Evolutionary conservation across 2,888 invertebrate genomes (phyloP), one percentile per base, ranked within the genome.

Genomic region (Dasypolia templi): DNA sequence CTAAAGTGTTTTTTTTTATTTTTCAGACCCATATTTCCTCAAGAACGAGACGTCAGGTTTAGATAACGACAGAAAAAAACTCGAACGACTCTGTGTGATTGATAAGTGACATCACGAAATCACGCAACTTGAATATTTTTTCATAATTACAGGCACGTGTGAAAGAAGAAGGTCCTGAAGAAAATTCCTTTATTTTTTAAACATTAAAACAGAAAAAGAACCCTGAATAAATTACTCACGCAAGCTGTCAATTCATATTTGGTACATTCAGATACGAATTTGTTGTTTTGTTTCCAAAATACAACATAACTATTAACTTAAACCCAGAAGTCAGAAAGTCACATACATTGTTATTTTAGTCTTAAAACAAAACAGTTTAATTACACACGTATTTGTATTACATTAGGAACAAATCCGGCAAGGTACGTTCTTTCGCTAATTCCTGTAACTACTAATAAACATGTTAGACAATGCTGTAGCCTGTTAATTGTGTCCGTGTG

Each of bases 401-500:
- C 70, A 84, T 84, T 84, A 78, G 29, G 53, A 49, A 71, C 78
- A 70, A 84, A 81, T 67, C 73, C 84, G 26, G 61, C 65, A 69
- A 44, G 53, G 53, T 72, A 67, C 32, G 44, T 62, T 74, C 76
- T 84, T 84, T 79, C 70, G 39, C 73, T 77, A 84, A 82, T 75
- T 75, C 76, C 76, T 75, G 63, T 76, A 84, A 81, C 81, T 83
- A 86, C 75, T 82, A 79, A 81, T 85, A 83, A 72, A 79, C 85
- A 84, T 76, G 82, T 81, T 85, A 84, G 81, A 89, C 87, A 88
- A 88, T 85, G 62, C 77, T 83, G 84, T 77, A 88, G 88, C 91
- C 86, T 89, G 92, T 93, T 93, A 93, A 92, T 93, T 93, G 91
- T 91, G 91, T 91, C 90, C 83, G 81, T 81, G 82, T 88, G 87